Conservation (phyloP, 2,797 vertebrate species). For the Lutjanus argentimaculatus region DNA sequence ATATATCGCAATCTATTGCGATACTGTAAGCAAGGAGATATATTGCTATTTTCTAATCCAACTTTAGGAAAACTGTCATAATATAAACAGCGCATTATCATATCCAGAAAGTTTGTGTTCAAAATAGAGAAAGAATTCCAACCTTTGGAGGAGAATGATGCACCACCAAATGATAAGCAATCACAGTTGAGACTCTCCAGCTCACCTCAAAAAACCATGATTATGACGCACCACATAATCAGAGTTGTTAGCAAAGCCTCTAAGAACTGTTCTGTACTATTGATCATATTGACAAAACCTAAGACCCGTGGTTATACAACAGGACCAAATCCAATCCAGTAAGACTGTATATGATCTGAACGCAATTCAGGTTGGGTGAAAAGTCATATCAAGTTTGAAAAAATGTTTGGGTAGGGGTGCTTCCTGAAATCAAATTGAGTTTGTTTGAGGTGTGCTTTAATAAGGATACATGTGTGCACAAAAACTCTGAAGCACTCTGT, state of each 20-base stretch:
- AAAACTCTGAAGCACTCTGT: too few relatives aligned
- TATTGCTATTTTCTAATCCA: too few relatives aligned
- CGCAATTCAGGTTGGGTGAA: neutral
- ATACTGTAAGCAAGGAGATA: too few relatives aligned
- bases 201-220: neutral
- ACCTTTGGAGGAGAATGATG: neutral
- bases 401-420: too few relatives aligned
- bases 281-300: neutral
- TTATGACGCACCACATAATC: neutral
- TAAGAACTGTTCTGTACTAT: neutral
- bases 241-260: neutral
- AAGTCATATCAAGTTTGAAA: too few relatives aligned
- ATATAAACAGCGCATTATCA: too few relatives aligned
- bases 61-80: too few relatives aligned
- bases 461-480: too few relatives aligned
- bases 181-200: neutral
- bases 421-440: too few relatives aligned
- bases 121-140: neutral
- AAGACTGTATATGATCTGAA: neutral
- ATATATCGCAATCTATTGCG: too few relatives aligned
- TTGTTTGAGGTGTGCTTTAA: too few relatives aligned
- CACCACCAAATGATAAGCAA: neutral
- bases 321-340: neutral
- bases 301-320: neutral
- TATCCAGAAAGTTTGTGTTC: too few relatives aligned